Base-by-base conservation (phyloP, 37 sponge, comb jelly and placozoan genomes). In the Chondrilla cf. caribensis region DNA sequence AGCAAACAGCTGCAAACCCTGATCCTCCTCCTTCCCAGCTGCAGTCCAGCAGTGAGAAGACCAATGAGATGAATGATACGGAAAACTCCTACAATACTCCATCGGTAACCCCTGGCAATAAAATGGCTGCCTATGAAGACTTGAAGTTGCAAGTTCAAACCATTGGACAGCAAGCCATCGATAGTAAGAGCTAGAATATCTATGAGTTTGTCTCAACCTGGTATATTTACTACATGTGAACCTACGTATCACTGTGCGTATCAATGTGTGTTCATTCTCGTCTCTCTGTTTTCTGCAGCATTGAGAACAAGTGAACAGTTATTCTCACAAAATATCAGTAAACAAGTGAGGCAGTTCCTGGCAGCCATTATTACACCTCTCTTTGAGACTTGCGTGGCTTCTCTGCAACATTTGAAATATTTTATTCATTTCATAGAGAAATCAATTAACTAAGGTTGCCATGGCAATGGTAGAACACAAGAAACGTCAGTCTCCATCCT, bases 381-480 rank as follows among this genome's bases (percentile, higher is more conserved):
- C n/a, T n/a, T n/a, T n/a, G n/a, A n/a, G n/a, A n/a, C n/a, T n/a
- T n/a, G n/a, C n/a, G n/a, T n/a, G n/a, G n/a, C n/a, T n/a, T n/a
- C n/a, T n/a, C n/a, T n/a, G n/a, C n/a, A n/a, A n/a, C n/a, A n/a
- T n/a, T n/a, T n/a, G n/a, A n/a, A n/a, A n/a, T n/a, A n/a, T n/a
- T n/a, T n/a, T n/a, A n/a, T n/a, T n/a, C n/a, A n/a, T 70, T 18
- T 8, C 6, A 29, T 36, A 70, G 71, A 31, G 40, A 8, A 70
- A 70, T 9, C 22, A 31, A 6, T 36, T 70, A 9, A 70, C 5
- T 19, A 29, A 7, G 5, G 71, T 70, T 38, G 71, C 32, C 21
- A 15, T 37, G 29, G 71, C 71, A 31, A 70, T 70, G 71, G 71
- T 38, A 6, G 39, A 70, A 36, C 71, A 70, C 71, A 70, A 70